Percentiles rank a stretch among this genome's conserved stretches.
Conservation (phyloP, 2,113 vertebrate genomes). For the Bucco capensis region DNA sequence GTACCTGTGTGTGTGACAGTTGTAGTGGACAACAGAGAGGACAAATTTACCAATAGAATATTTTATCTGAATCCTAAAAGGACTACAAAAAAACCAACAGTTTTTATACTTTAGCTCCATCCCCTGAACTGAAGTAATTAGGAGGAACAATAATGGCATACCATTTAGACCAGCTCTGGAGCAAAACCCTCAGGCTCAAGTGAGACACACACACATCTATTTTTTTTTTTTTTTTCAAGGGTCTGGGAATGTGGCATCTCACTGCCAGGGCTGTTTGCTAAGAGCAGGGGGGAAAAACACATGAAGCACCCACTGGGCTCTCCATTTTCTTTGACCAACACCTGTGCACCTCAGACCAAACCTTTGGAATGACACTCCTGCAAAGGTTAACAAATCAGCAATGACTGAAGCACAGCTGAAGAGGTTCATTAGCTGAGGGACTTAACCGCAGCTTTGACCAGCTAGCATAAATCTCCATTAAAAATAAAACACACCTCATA, state of each 20-base stretch:
- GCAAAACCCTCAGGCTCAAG: neutral
- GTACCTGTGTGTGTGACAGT: slow-evolving; percentile 54
- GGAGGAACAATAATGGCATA: neutral
- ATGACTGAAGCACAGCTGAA: slow-evolving; percentile 46
- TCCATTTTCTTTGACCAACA: slow-evolving; percentile 7
- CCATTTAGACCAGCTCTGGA: neutral
- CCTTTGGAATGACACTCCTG: neutral
- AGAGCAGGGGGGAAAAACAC: neutral
- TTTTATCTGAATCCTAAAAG: slow-evolving; percentile 52
- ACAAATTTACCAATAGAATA: slow-evolving; percentile 39
- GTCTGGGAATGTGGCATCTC: neutral
- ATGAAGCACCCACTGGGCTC: neutral
- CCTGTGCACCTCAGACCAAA: slow-evolving; percentile 17
- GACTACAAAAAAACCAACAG: neutral
- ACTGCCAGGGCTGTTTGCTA: neutral
- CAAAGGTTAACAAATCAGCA: slow-evolving; percentile 23
- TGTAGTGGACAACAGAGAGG: slow-evolving; percentile 29
- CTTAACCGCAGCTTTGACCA: slow-evolving; percentile 63
- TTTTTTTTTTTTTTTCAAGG: slow-evolving; percentile 27
- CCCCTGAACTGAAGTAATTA: neutral
- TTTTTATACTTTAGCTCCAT: neutral
- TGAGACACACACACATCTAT: neutral
- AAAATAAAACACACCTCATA: slow-evolving; percentile 47
- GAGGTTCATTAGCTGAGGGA: slow-evolving; percentile 52
- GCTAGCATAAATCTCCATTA: slow-evolving; percentile 68